Base-by-base conservation (phyloP, 2,888 invertebrate species). In the Pterobdella sp. region DNA sequence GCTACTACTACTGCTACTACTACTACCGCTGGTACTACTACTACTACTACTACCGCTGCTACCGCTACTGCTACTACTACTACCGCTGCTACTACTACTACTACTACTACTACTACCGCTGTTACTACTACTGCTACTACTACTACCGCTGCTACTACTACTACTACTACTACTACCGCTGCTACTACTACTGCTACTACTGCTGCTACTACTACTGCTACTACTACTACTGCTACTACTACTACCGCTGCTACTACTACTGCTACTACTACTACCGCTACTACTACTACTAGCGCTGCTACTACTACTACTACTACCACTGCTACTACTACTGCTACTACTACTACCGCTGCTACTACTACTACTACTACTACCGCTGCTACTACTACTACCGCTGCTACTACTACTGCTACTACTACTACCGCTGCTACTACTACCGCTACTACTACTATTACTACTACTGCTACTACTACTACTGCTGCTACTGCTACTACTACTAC, bases 31-130 rank as follows among this genome's bases (percentile, higher is more conserved):
- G n/a, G n/a, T n/a, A n/a, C n/a, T n/a, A n/a, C n/a, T n/a, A n/a
- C n/a, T n/a, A 56, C 70, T 56, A 29, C 31, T 31, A 4, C 56
- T 34, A 56, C 42, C 70, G 32, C 34, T 60, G 49, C 29, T 26
- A 22, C 49, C 69, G 49, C 49, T n/a, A 26, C 29, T 49, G n/a
- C 10, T 31, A 29, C 32, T 56, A 70, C 32, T 60, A 56, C 34
- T 60, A 70, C 34, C 70, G 34, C 14, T 60, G 56, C 32, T 34
- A 70, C 42, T 56, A 70, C 32, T 56, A 26, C 10, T 26, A 36
- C 42, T n/a, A 68, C 42, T 31, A 63, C 31, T n/a, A 7, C 10
- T n/a, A n/a, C 4, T 31, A 63, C 4, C 67, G n/a, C 10, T n/a
- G 32, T 29, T 31, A n/a, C 3, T n/a, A 7, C 35, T 31, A 35